phyloP scores from a whole-genome alignment of 2,888 invertebrate species.

The Ectemnius continuus region DNA sequence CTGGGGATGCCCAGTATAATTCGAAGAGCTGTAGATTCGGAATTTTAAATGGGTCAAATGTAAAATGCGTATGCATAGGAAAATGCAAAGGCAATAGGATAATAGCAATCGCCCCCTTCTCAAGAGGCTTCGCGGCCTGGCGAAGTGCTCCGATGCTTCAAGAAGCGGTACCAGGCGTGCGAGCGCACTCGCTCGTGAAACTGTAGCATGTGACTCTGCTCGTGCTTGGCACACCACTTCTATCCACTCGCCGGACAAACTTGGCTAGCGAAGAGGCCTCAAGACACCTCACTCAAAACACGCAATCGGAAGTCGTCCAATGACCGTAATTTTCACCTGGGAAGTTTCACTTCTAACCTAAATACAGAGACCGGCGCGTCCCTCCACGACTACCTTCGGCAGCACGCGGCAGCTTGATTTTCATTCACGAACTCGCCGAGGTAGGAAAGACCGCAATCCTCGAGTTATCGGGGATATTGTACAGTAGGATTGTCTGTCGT shows the following conservation, averaged over 20 bases:
- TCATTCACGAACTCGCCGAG: background rate
- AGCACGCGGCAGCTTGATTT: slow-evolving; percentile 17
- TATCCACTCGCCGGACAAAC: background rate
- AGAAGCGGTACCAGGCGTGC: slow-evolving; percentile 31
- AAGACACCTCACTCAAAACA: slow-evolving; percentile 25
- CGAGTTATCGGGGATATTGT: background rate
- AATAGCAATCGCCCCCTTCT: too few relatives aligned
- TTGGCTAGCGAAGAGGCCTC: slow-evolving; percentile 11
- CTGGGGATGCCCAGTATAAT: too few relatives aligned
- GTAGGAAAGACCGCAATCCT: too few relatives aligned
- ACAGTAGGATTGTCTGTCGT: background rate
- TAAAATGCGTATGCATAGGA: too few relatives aligned
- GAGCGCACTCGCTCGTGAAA: slow-evolving; percentile 34
- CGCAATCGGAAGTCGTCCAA: slow-evolving; percentile 46
- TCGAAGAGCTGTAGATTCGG: too few relatives aligned
- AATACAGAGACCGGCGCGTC: slow-evolving; percentile 59
- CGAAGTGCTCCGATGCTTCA: slow-evolving; percentile 18
- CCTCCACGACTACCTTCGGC: slow-evolving; percentile 15
- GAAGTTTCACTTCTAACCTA: slow-evolving; percentile 77
- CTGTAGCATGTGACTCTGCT: slow-evolving; percentile 14
- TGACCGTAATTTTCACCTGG: slow-evolving; percentile 58
- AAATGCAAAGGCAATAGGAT: too few relatives aligned
- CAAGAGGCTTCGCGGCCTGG: background rate
- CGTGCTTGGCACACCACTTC: background rate
- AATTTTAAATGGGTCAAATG: too few relatives aligned